A percentile compares a stretch with the other conserved stretches of the same genome.
These are phyloP conservation scores for Parnassius smintheus DNA, from an alignment of 2,888 invertebrate genomes.

Conservation along the genomic window DNA sequence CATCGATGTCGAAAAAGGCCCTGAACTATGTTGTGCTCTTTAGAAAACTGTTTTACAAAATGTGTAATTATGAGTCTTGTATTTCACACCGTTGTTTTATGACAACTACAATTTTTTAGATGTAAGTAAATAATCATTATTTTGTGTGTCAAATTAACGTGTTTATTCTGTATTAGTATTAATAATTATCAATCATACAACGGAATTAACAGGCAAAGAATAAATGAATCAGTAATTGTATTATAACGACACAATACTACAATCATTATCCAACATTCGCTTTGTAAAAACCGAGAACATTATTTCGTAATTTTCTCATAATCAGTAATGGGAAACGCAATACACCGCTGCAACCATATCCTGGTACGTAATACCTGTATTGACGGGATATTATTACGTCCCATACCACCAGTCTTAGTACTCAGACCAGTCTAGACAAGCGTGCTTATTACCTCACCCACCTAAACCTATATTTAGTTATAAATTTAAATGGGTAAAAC, in stretches of 20 bases:
- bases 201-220: too few relatives aligned
- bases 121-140: too few relatives aligned
- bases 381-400: constrained; percentile 26
- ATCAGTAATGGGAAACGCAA: constrained; percentile 22
- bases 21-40: neutral
- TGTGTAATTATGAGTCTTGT: too few relatives aligned
- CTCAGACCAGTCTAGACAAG: constrained; percentile 25
- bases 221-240: too few relatives aligned
- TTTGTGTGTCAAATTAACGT: too few relatives aligned
- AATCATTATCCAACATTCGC: neutral
- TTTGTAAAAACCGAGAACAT: constrained; percentile 1
- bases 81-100: too few relatives aligned
- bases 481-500: too few relatives aligned
- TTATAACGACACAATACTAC: too few relatives aligned
- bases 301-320: constrained; percentile 10
- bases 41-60: neutral
- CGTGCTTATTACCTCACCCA: constrained; percentile 11
- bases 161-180: too few relatives aligned
- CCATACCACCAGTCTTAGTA: constrained; percentile 4
- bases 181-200: too few relatives aligned
- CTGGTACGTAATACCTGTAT: constrained; percentile 13
- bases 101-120: too few relatives aligned
- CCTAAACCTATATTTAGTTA: neutral
- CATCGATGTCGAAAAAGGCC: neutral
- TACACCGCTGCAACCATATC: constrained; percentile 16